phyloP scores from a whole-genome alignment of 2,888 invertebrate species.

The Pseudococcus jackbeardsleyi region DNA sequence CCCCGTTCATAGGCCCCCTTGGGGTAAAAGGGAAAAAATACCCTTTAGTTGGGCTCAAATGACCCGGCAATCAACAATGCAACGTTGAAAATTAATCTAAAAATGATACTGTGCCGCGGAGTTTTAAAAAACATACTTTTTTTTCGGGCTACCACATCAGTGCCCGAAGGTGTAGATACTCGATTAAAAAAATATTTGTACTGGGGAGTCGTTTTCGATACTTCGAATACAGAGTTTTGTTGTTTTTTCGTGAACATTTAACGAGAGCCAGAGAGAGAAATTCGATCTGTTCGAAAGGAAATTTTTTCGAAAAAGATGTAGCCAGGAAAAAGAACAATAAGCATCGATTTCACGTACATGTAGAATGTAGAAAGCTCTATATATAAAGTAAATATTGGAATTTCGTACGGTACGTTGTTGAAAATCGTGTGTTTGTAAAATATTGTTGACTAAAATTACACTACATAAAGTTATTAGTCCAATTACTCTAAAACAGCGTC shows the following conservation, averaged over 20 bases:
- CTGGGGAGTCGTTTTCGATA: background rate
- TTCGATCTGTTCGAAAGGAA: background rate
- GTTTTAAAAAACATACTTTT: background rate
- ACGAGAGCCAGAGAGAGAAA: background rate
- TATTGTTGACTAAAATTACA: slow-evolving; percentile 6
- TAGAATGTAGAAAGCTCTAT: background rate
- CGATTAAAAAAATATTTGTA: slow-evolving; percentile 44
- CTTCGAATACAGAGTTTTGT: background rate
- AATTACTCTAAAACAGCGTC: background rate
- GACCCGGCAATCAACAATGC: slow-evolving; percentile 37
- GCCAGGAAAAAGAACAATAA: background rate
- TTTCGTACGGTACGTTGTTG: background rate
- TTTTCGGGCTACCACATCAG: background rate
- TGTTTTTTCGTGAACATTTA: background rate
- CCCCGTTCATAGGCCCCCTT: background rate
- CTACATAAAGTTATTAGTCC: slow-evolving; percentile 19
- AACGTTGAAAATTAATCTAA: slow-evolving; percentile 16
- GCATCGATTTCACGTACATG: background rate
- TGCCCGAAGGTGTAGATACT: background rate
- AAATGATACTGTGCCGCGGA: slow-evolving; percentile 6
- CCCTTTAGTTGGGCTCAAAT: slow-evolving; percentile 18
- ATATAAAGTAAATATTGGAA: background rate
- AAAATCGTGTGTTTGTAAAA: background rate
- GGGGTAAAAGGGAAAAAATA: background rate
- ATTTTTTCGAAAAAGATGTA: background rate